Percentiles rank a stretch among this genome's conserved stretches.
Conservation (phyloP, 53 echinoderm and acorn worm species). For the Patiria pectinifera region DNA sequence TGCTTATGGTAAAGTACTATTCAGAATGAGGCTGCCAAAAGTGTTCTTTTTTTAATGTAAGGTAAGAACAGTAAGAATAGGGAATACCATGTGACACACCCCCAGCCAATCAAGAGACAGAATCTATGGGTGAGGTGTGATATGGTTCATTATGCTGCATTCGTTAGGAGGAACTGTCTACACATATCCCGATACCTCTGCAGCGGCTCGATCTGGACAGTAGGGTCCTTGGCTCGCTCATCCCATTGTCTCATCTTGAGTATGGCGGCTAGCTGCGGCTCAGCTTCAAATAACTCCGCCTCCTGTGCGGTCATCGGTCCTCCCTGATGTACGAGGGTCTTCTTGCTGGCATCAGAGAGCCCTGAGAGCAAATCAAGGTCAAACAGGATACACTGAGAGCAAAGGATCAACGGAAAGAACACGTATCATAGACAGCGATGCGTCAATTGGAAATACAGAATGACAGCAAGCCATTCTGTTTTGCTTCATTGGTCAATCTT, state of each 20-base stretch:
- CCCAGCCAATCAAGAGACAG: too few relatives aligned
- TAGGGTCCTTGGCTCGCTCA: conserved; percentile 76
- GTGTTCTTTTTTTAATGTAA: too few relatives aligned
- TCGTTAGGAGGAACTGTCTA: conserved; percentile 19
- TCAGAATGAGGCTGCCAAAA: too few relatives aligned
- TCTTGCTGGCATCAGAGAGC: conserved; percentile 81
- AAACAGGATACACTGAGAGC: not conserved
- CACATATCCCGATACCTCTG: conserved; percentile 72
- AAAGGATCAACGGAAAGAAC: not conserved
- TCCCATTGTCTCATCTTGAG: conserved; percentile 82
- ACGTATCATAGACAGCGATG: not conserved
- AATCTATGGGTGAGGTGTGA: not conserved
- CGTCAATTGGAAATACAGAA: too few relatives aligned
- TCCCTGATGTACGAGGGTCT: conserved; percentile 83
- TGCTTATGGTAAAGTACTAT: too few relatives aligned
- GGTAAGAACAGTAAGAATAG: too few relatives aligned
- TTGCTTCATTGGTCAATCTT: too few relatives aligned
- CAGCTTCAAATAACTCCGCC: conserved; percentile 72
- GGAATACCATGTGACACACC: too few relatives aligned
- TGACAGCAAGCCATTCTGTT: too few relatives aligned
- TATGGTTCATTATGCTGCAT: conserved; percentile 9
- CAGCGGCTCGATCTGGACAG: conserved; percentile 54
- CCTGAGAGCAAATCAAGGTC: conserved; percentile 24
- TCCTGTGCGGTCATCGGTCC: conserved; percentile 85
- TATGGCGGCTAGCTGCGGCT: conserved; percentile 62